phyloP scores from a whole-genome alignment of 2,888 invertebrate species.

The Eristalis tenax region DNA sequence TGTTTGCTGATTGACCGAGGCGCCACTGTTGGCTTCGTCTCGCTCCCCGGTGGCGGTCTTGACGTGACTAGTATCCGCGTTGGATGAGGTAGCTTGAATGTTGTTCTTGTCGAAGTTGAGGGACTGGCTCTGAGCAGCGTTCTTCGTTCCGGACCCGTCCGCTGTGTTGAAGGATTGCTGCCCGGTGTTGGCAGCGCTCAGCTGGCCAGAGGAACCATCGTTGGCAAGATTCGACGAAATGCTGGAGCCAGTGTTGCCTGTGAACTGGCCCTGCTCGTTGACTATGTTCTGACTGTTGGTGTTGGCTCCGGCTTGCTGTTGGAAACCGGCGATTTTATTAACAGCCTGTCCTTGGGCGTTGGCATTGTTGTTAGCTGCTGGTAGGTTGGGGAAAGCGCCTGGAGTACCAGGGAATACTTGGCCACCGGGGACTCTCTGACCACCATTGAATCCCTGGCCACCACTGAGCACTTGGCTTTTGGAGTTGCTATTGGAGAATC shows the following conservation, averaged over 20 bases:
- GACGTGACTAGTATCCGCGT: slow-evolving; percentile 77
- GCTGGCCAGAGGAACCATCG: slow-evolving; percentile 78
- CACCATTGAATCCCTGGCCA: not conserved
- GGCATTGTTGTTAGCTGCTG: slow-evolving; percentile 58
- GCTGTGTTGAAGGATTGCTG: slow-evolving; percentile 75
- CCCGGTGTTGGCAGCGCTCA: slow-evolving; percentile 79
- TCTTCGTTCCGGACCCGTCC: slow-evolving; percentile 73
- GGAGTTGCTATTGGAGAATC: not conserved
- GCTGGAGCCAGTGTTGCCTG: slow-evolving; percentile 78
- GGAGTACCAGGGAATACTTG: not conserved
- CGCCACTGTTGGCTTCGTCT: slow-evolving; percentile 76
- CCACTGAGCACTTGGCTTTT: not conserved
- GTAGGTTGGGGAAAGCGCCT: not conserved
- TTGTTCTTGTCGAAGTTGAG: slow-evolving; percentile 76
- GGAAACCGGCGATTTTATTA: slow-evolving; percentile 72
- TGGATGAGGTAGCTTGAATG: slow-evolving; percentile 78
- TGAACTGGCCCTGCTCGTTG: slow-evolving; percentile 73
- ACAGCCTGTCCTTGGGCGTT: slow-evolving; percentile 74
- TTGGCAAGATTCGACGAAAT: slow-evolving; percentile 78
- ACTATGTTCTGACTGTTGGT: slow-evolving; percentile 75
- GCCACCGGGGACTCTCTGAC: not conserved
- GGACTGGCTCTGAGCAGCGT: slow-evolving; percentile 79
- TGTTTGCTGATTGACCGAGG: slow-evolving; percentile 75
- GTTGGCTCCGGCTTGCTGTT: slow-evolving; percentile 78
- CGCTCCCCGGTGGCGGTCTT: slow-evolving; percentile 73